Percentiles rank a stretch among this genome's conserved stretches.
These are phyloP conservation scores for Melanogrammus aeglefinus DNA, from an alignment of 2,797 vertebrate genomes.

Conservation along the genomic window DNA sequence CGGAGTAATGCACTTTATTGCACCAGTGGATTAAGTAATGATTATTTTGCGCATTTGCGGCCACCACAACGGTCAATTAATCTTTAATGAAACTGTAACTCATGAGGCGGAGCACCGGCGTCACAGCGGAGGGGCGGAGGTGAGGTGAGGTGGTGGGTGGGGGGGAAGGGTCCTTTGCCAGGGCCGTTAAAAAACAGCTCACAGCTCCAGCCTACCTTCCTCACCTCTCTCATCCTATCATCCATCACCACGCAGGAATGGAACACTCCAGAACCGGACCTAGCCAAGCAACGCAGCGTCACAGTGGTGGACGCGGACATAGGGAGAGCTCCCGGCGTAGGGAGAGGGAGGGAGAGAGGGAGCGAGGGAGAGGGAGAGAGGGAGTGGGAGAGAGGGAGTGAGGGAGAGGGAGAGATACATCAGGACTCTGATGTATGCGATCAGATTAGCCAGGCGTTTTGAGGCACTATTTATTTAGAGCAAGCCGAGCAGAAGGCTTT, in stretches of 20 bases:
- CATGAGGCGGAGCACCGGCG: slow-evolving; percentile 66
- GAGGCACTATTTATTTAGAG: slow-evolving; percentile 60
- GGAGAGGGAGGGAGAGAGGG: no score
- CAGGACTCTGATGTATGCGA: slow-evolving; percentile 49
- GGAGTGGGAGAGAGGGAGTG: slow-evolving; percentile 26
- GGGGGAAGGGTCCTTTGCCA: slow-evolving; percentile 54
- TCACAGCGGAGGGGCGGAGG: slow-evolving; percentile 52
- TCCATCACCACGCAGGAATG: not conserved
- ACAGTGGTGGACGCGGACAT: no score
- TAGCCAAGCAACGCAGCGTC: no score
- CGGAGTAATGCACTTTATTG: slow-evolving; percentile 71
- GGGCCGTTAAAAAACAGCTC: slow-evolving; percentile 59
- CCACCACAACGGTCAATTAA: slow-evolving; percentile 77
- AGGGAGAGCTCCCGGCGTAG: no score
- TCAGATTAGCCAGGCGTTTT: slow-evolving; percentile 57
- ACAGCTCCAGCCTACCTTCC: slow-evolving; percentile 48
- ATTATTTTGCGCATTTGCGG: slow-evolving; percentile 78
- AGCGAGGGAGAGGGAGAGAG: not conserved
- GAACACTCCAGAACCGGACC: not conserved
- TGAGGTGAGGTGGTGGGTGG: no score
- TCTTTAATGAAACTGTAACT: slow-evolving; percentile 76
- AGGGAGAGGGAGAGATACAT: slow-evolving; percentile 45
- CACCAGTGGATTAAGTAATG: slow-evolving; percentile 74
- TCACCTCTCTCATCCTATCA: not conserved
- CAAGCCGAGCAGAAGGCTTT: slow-evolving; percentile 49